These are phyloP conservation scores for Oreohelix idahoensis DNA, from an alignment of 1,140 invertebrate species.

Conservation along the genomic window DNA sequence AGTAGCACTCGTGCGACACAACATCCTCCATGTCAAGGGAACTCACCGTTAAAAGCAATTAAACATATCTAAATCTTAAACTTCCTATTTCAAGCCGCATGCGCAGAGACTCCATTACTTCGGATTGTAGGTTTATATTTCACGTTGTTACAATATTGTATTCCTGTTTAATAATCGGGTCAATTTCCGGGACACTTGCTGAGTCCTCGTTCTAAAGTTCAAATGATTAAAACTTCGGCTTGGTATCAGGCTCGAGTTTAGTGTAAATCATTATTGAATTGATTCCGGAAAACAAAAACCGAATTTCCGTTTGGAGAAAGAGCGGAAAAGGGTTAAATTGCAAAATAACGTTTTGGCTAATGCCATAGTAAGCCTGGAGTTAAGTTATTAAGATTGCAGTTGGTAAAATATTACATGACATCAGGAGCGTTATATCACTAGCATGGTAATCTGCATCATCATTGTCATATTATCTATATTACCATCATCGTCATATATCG, in stretches of 20 bases:
- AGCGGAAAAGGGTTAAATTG: no score
- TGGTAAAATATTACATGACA: no score
- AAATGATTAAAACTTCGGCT: neutral
- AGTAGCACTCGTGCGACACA: neutral
- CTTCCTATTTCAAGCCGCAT: neutral
- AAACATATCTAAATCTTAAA: neutral
- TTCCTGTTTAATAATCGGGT: neutral
- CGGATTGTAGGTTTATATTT: neutral
- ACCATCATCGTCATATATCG: no score
- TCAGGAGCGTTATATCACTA: no score
- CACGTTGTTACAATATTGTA: neutral
- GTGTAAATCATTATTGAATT: neutral
- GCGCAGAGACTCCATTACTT: neutral
- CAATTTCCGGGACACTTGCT: constrained; percentile 6
- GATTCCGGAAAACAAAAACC: no score
- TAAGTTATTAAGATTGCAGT: no score
- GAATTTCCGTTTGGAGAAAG: no score
- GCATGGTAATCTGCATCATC: no score
- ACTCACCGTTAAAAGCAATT: neutral
- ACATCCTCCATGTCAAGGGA: neutral
- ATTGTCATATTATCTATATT: no score
- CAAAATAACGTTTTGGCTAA: no score
- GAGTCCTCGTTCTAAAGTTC: constrained; percentile 3
- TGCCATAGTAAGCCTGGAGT: no score
- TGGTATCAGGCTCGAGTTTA: neutral